Evolutionary conservation across 2,113 vertebrate genomes (phyloP), one percentile per base, ranked within the genome.

Genomic region (Chelonoidis abingdonii): DNA sequence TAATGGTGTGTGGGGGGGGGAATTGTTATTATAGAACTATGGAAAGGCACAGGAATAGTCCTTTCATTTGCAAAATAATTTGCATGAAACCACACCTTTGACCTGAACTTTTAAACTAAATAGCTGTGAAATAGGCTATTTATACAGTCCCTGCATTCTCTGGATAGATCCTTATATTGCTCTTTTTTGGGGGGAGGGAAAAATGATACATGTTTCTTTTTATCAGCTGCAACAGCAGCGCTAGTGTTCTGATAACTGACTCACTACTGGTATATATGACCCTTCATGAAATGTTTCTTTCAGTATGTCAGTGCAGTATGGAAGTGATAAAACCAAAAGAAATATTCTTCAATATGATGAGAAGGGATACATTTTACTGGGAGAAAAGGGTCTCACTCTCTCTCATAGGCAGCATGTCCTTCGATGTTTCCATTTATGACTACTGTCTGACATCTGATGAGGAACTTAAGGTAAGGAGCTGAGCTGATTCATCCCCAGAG

Each of bases 21-120:
- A 59, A 79, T 78, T 89, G 81, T 96, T 97, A 86, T 69, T 94
- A 88, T 75, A 41, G 27, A 86, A 85, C 80, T 93, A 89, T 75
- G 47, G 27, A 85, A 85, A 84, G 65, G 52, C 81, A 89, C 1
- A 3, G 83, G 81, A 84, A 44, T 83, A 5, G 54, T 95, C 29
- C 86, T 94, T 95, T 96, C 72, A 95, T 89, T 89, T 91, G 88
- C 69, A 94, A 89, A 97, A 49, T 69, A 53, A 88, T 79, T 93
- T 93, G 38, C 79, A 91, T 84, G 49, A 83, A 95, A n/a, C 90
- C 86, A 95, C 91, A 97, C 91, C 81, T 96, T 49, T 96, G 86
- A 93, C 52, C n/a, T 97, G 89, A 98, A 90, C 83, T 83, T 95
- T 93, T 96, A 91, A 97, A 98, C 89, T 17, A 41, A 35, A 84